Evolutionary conservation across 2,888 invertebrate genomes (phyloP).

Genomic region (Notocelia uddmanniana): DNA sequence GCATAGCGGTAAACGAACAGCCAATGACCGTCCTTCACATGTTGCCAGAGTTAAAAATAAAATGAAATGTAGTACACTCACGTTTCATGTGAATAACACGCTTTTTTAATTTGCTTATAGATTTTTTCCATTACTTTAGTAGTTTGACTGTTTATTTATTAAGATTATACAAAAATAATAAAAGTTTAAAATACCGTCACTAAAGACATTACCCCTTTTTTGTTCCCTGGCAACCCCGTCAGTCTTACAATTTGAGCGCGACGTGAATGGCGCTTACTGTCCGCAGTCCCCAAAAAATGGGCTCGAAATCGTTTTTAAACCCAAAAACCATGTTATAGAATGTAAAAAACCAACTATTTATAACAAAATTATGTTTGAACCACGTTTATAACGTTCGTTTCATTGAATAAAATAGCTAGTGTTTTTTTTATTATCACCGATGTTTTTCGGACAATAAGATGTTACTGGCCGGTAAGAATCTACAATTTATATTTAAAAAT

Average conservation of each 20-base stretch:
- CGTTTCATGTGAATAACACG: background rate
- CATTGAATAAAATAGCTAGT: constrained; percentile 50
- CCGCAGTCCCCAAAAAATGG: constrained; percentile 62
- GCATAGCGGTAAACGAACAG: constrained; percentile 75
- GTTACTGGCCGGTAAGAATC: constrained; percentile 54
- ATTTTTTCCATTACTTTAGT: constrained; percentile 6
- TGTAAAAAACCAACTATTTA: constrained; percentile 55
- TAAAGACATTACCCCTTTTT: constrained; percentile 52
- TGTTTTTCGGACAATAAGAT: constrained; percentile 50
- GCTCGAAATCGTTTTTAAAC: constrained; percentile 58
- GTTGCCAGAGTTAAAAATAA: constrained; percentile 56
- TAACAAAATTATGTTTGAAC: constrained; percentile 66
- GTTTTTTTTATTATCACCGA: constrained; percentile 47
- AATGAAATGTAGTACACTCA: constrained; percentile 44
- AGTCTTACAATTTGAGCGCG: constrained; percentile 66
- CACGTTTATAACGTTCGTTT: constrained; percentile 74
- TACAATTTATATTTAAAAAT: constrained; percentile 36
- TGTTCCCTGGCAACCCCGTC: constrained; percentile 59
- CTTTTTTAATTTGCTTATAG: background rate
- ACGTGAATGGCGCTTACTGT: constrained; percentile 60
- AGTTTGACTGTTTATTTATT: constrained; percentile 7
- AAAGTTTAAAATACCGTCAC: constrained; percentile 43
- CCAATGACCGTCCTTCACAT: constrained; percentile 62
- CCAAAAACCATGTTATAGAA: constrained; percentile 66
- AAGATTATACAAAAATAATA: constrained; percentile 14